Evolutionary conservation across 1,140 invertebrate genomes (phyloP), one percentile per base, ranked within the genome.

Genomic region (Drosophila leontia): DNA sequence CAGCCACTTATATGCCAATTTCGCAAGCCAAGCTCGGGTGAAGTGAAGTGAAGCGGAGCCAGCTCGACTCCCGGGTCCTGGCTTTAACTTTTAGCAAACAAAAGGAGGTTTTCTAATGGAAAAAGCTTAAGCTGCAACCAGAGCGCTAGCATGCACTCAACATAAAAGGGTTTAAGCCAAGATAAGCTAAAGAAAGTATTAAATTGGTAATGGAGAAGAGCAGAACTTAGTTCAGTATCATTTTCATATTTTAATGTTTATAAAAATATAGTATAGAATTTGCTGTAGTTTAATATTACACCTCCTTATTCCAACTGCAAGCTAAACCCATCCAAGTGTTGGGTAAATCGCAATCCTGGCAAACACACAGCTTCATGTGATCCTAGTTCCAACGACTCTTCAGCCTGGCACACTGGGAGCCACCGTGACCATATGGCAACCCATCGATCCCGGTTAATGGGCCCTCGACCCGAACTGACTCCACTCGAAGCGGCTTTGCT

Each of bases 1-100:
- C 61, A 76, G 35, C 64, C 71, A 83, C 81, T 83, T 84, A 80
- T 61, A 72, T 77, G 59, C 19, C 75, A 79, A 87, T 86, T 78
- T 76, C 26, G 58, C 59, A 70, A 70, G 50, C 61, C 80, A 82
- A 78, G 45, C 63, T 70, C 37, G 63, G 47, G 60, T 78, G 69
- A 82, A 82, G 53, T 82, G 75, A 78, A 82, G 39, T 47, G 80
- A 74, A 60, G 63, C 51, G 55, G 47, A 19, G 65, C 35, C 26
- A 37, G 23, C 64, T n/a, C 23, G 26, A 9, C 37, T 48, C 34
- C 12, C 12, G 35, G 34, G 8, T n/a, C 3, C 26, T 26, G 67
- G 45, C 69, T 72, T 72, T 72, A 72, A 72, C 37, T 58, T 72
- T 59, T 11, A 6, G 34, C 62, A 68, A 68, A 68, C 61, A 67